These are phyloP conservation scores for Corythornis cristatus DNA, from an alignment of 2,113 vertebrate species.

Conservation along the genomic window DNA sequence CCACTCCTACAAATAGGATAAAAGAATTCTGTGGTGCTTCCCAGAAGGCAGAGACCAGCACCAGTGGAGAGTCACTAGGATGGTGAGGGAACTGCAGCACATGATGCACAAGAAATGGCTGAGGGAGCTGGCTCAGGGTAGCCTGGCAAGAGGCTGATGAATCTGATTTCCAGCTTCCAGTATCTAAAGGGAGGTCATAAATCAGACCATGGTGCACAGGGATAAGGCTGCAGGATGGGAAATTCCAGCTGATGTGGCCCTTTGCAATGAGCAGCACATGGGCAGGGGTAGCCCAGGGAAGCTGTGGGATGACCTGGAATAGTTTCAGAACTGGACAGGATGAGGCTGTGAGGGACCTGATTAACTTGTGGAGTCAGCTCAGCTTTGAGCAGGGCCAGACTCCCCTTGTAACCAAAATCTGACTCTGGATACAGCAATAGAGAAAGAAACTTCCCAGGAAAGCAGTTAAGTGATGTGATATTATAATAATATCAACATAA, in stretches of 20 bases:
- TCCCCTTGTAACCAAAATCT: neutral
- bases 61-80: neutral
- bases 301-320: neutral
- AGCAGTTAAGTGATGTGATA: neutral
- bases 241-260: neutral
- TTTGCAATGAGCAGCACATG: fast-evolving
- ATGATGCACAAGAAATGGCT: fast-evolving
- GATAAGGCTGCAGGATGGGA: neutral
- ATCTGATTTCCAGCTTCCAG: neutral
- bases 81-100: neutral
- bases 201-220: neutral
- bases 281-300: neutral
- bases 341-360: neutral
- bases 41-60: neutral
- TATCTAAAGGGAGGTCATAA: neutral
- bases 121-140: neutral
- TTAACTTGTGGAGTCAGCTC: neutral
- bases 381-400: neutral
- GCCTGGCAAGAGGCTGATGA: neutral
- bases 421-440: neutral
- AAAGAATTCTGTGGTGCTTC: neutral
- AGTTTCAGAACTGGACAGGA: neutral
- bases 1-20: neutral
- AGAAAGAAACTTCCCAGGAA: neutral
- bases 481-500: neutral